Conservation (phyloP, 2,888 invertebrate species). For the Tachystola acroxantha region DNA sequence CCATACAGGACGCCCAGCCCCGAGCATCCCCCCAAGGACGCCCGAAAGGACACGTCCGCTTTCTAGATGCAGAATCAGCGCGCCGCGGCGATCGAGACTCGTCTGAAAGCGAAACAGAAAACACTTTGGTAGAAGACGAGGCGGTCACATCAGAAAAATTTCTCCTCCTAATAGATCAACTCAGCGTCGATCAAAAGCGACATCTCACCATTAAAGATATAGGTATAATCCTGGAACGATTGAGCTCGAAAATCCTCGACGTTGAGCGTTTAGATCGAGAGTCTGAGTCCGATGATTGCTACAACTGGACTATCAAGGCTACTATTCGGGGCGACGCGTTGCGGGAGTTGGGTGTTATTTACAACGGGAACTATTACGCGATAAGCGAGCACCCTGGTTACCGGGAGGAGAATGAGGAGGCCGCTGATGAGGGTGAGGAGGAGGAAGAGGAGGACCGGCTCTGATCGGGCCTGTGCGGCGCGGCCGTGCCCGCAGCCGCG, state of each 20-base stretch:
- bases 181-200: slow-evolving; percentile 94
- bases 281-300: slow-evolving; percentile 94
- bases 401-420: slow-evolving; percentile 92
- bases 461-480: slow-evolving; percentile 78
- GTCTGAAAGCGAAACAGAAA: slow-evolving; percentile 95
- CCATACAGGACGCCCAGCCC: slow-evolving; percentile 89
- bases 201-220: slow-evolving; percentile 96
- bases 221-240: slow-evolving; percentile 94
- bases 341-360: slow-evolving; percentile 94
- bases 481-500: slow-evolving; percentile 66
- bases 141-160: slow-evolving; percentile 94
- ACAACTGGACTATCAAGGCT: slow-evolving; percentile 98
- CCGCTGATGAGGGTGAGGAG: slow-evolving; percentile 89
- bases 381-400: slow-evolving; percentile 97
- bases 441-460: slow-evolving; percentile 87
- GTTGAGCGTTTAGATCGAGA: slow-evolving; percentile 95
- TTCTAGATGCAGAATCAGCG: slow-evolving; percentile 86
- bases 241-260: slow-evolving; percentile 95
- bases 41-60: slow-evolving; percentile 89
- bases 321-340: slow-evolving; percentile 94
- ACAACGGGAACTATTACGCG: slow-evolving; percentile 96
- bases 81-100: slow-evolving; percentile 86
- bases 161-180: slow-evolving; percentile 94
- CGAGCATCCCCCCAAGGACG: slow-evolving; percentile 83
- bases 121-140: slow-evolving; percentile 95